Conservation (phyloP, 2,888 invertebrate species). For the Tillus elongatus region DNA sequence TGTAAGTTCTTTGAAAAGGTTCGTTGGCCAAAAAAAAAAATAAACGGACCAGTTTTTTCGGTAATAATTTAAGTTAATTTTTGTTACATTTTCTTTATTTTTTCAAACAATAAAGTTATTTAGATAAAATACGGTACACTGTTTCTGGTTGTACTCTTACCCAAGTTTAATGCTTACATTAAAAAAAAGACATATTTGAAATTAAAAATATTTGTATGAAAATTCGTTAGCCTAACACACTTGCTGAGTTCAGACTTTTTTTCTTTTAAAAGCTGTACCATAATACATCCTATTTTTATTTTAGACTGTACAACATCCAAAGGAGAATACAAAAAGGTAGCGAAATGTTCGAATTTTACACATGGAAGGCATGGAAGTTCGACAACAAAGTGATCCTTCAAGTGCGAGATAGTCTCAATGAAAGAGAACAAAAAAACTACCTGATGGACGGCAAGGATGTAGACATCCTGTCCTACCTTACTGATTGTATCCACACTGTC, state of each 20-base stretch:
- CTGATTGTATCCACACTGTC: slow-evolving; percentile 69
- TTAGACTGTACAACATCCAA: slow-evolving; percentile 72
- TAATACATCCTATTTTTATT: slow-evolving; percentile 15
- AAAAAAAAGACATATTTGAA: too few species aligned
- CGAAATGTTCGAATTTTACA: slow-evolving; percentile 84
- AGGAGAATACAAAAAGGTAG: slow-evolving; percentile 75
- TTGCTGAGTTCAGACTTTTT: not conserved
- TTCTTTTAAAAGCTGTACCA: not conserved
- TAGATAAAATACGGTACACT: too few species aligned
- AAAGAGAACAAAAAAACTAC: slow-evolving; percentile 55
- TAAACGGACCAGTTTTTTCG: too few species aligned
- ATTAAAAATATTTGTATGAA: too few species aligned
- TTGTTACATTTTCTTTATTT: too few species aligned
- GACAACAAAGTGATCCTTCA: slow-evolving; percentile 56
- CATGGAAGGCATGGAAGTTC: slow-evolving; percentile 84
- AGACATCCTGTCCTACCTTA: slow-evolving; percentile 70
- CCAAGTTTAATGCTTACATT: too few species aligned
- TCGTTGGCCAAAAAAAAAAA: too few species aligned
- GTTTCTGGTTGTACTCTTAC: too few species aligned
- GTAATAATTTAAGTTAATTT: too few species aligned
- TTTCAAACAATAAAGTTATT: too few species aligned
- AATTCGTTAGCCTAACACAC: too few species aligned
- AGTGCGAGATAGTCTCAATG: slow-evolving; percentile 52
- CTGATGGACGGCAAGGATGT: slow-evolving; percentile 61
- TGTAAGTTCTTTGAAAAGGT: too few species aligned